Evolutionary conservation across 2,113 vertebrate genomes (phyloP), one percentile per base, ranked within the genome.

Genomic region (Mohoua ochrocephala): DNA sequence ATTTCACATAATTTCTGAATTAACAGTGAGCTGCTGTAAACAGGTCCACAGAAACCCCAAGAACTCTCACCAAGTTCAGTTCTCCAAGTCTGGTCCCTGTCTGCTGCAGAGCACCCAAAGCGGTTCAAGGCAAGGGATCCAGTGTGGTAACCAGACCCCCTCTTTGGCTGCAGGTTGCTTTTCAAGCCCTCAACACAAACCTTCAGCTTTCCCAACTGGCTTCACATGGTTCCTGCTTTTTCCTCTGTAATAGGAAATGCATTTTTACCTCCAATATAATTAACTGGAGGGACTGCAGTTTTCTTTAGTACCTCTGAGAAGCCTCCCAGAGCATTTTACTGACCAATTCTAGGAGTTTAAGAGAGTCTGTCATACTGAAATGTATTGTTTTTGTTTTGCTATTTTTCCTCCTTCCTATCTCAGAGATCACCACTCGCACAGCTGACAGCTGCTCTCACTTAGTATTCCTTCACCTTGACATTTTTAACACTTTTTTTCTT

Each of bases 111-210:
- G 60, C 41, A 57, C 11, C 50, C 45, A 21, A n/a, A 61, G 21
- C 0, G 0, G n/a, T 10, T 49, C 15, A 39, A 74, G 69, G 12
- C 35, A 77, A 64, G 22, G 10, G 6, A 35, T 4, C 39, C 39
- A 15, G 14, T 11, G 56, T 11, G 18, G 30, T 14, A 61, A 67
- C 1, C 0, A 60, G 50, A 22, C 0, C 8, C 6, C 2, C 26
- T 49, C 68, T 15, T 16, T 22, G 16, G 31, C n/a, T 80, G 52
- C 68, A 70, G 15, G 15, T 3, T 47, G 50, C 11, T 53, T 52
- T 84, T 77, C 44, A 57, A 13, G 31, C 9, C 11, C 9, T 21
- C 3, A 9, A 9, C 11, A 37, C 15, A 64, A 45, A 45, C 10
- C 20, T 74, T 56, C 50, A 61, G 7, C 42, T 89, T 59, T 54